These are phyloP conservation scores for Sterna hirundo DNA, from an alignment of 2,113 vertebrate genomes.

Conservation along the genomic window DNA sequence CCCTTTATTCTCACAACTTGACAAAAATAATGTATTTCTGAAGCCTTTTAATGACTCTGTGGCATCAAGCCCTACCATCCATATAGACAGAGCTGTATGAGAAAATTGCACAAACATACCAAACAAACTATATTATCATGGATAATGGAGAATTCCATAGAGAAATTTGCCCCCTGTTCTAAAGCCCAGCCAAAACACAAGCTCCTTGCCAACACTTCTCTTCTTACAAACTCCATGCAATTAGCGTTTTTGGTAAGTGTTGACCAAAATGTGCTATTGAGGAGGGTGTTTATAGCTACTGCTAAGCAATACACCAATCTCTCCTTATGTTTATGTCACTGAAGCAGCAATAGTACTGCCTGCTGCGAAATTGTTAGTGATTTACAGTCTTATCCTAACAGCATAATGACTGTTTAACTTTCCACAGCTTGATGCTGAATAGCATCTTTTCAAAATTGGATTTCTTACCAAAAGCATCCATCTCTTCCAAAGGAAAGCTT, in stretches of 20 bases:
- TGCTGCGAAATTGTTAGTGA: neutral
- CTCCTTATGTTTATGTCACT: neutral
- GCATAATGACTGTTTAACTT: neutral
- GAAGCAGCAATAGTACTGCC: neutral
- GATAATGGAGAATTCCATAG: neutral
- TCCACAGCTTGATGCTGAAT: neutral
- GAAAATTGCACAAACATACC: neutral
- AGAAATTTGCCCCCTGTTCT: neutral
- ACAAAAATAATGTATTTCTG: rapidly evolving
- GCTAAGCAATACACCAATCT: neutral
- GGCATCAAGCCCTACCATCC: neutral
- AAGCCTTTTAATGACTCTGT: neutral
- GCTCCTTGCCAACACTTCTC: neutral
- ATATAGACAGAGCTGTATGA: neutral
- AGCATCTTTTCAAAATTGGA: neutral
- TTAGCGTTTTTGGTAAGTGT: neutral
- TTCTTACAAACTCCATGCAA: neutral
- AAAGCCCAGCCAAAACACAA: neutral
- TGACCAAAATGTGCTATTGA: neutral
- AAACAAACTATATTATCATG: neutral
- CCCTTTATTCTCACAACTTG: neutral
- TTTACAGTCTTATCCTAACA: neutral
- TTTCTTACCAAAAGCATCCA: neutral
- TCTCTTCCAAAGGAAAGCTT: neutral
- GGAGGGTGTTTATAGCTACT: neutral